A percentile compares a stretch with the other conserved stretches of the same genome.
Conservation (phyloP, 2,888 invertebrate genomes). For the Falcaria lacertinaria region DNA sequence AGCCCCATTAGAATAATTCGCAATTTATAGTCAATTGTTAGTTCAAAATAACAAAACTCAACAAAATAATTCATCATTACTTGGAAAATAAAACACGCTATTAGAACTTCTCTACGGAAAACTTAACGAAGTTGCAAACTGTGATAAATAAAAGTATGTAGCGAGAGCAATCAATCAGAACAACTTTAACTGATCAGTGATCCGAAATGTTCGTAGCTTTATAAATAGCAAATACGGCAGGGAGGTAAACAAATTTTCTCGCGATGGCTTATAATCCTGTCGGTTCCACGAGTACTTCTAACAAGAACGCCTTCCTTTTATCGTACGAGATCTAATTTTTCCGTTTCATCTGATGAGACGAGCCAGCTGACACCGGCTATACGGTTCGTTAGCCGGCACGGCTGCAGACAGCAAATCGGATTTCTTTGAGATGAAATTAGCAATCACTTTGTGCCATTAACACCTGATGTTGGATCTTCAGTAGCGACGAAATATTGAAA, state of each 20-base stretch:
- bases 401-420: slow-evolving; percentile 41
- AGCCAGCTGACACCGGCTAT: slow-evolving; percentile 42
- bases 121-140: neutral
- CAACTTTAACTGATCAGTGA: neutral
- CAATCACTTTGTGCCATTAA: slow-evolving; percentile 61
- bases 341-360: slow-evolving; percentile 50
- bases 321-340: slow-evolving; percentile 36
- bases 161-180: neutral
- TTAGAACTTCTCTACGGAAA: neutral
- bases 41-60: neutral
- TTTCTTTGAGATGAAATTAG: slow-evolving; percentile 65
- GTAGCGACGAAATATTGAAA: slow-evolving; percentile 2
- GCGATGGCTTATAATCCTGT: slow-evolving; percentile 18
- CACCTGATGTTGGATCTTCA: slow-evolving; percentile 30
- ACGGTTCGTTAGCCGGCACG: slow-evolving; percentile 53
- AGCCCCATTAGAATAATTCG: neutral
- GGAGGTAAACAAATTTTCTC: slow-evolving; percentile 18
- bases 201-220: neutral
- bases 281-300: slow-evolving; percentile 22
- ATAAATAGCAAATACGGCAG: neutral
- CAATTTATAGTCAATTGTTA: neutral
- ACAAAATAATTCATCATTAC: neutral
- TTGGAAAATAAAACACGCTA: neutral
- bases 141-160: neutral
- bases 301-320: slow-evolving; percentile 28